Percentiles rank a stretch among this genome's conserved stretches.
Evolutionary conservation across 2,113 vertebrate species (phyloP).

Genomic region (Patagioenas fasciata): DNA sequence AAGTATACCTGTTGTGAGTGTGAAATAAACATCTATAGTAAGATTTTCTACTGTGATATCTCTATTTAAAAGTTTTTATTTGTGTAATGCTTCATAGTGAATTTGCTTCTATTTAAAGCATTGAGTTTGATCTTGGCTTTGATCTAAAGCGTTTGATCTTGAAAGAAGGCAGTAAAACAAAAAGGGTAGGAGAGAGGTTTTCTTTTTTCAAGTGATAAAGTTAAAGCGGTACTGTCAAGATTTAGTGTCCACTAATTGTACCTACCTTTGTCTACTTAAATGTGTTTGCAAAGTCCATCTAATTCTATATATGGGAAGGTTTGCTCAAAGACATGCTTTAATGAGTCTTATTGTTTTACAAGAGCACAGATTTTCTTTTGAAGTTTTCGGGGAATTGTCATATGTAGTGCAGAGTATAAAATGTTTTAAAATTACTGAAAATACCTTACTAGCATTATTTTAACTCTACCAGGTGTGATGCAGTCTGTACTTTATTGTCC

Average conservation of each 20-base stretch:
- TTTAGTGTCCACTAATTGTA: neutral
- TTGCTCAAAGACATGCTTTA: neutral
- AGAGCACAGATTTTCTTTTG: neutral
- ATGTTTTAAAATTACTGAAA: neutral
- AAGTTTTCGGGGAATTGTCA: neutral
- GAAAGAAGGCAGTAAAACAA: slow-evolving; percentile 75
- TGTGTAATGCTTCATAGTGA: slow-evolving; percentile 62
- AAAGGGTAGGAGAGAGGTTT: neutral
- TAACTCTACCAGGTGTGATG: neutral
- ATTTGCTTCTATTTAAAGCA: slow-evolving; percentile 77
- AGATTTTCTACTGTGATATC: slow-evolving; percentile 58
- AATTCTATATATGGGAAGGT: neutral
- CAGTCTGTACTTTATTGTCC: neutral
- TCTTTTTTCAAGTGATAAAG: slow-evolving; percentile 44
- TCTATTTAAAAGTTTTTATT: slow-evolving; percentile 17
- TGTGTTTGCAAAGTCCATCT: neutral
- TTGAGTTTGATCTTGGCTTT: slow-evolving; percentile 78
- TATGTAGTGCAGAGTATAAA: neutral
- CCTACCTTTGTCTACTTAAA: neutral
- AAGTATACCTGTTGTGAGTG: slow-evolving; percentile 11
- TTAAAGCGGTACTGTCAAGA: slow-evolving; percentile 54
- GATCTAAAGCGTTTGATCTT: slow-evolving; percentile 83
- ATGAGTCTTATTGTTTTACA: neutral
- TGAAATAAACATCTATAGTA: slow-evolving; percentile 53
- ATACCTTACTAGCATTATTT: neutral